phyloP scores from a whole-genome alignment of 2,888 invertebrate genomes.

The Aleiodes testaceus region DNA sequence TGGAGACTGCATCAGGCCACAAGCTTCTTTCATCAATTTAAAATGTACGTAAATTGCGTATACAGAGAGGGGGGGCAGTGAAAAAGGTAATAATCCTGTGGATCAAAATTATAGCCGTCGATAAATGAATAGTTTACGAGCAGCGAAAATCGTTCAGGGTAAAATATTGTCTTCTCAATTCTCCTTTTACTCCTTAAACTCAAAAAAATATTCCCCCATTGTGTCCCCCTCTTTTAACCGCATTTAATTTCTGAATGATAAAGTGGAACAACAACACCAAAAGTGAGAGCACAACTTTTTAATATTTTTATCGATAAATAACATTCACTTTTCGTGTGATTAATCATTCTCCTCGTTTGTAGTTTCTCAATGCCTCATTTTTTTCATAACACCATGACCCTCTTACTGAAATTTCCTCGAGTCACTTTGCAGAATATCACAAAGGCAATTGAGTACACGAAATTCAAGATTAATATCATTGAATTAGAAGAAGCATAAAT shows the following conservation, averaged over 20 bases:
- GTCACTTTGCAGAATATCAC: not conserved
- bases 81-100: conserved; percentile 69
- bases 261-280: conserved; percentile 14
- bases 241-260: not conserved
- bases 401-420: conserved; percentile 3
- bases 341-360: conserved; percentile 25
- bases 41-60: conserved; percentile 16
- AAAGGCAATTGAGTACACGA: too few relatives aligned
- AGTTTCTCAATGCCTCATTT: not conserved
- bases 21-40: conserved; percentile 20
- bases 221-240: not conserved
- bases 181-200: not conserved
- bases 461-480: not conserved
- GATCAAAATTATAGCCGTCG: conserved; percentile 72
- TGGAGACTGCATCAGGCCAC: conserved; percentile 2
- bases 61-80: conserved; percentile 28
- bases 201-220: not conserved
- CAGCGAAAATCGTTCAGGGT: conserved; percentile 70
- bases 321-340: not conserved
- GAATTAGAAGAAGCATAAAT: not conserved
- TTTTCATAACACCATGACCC: not conserved
- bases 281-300: conserved; percentile 2
- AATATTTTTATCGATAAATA: conserved; percentile 25
- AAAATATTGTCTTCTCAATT: conserved; percentile 64
- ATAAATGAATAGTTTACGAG: conserved; percentile 73